These are phyloP conservation scores for Thalassophryne amazonica DNA, from an alignment of 2,797 vertebrate species.

Conservation along the genomic window DNA sequence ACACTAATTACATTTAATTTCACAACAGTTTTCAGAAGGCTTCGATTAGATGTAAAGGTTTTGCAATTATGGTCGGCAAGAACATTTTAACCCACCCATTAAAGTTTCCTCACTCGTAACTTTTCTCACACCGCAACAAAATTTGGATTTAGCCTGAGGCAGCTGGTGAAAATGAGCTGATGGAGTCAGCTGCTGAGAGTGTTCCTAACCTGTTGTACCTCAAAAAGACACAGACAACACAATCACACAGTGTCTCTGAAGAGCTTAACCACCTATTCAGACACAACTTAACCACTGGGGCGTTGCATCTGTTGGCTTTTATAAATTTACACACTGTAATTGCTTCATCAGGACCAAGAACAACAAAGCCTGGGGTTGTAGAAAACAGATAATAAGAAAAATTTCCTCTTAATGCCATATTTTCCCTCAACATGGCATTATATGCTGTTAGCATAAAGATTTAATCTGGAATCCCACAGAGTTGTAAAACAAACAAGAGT, in stretches of 20 bases:
- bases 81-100: neutral
- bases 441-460: neutral
- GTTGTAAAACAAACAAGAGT: neutral
- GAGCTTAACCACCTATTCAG: neutral
- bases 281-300: neutral
- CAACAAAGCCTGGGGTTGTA: neutral
- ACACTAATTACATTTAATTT: constrained; percentile 6
- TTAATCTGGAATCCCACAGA: neutral
- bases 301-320: constrained; percentile 11
- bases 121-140: neutral
- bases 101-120: neutral
- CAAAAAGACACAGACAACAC: neutral
- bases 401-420: neutral
- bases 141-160: neutral
- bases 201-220: neutral
- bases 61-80: neutral
- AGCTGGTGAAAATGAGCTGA: neutral
- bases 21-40: neutral
- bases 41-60: constrained; percentile 17
- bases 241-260: neutral
- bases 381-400: neutral
- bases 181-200: neutral
- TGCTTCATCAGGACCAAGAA: constrained; percentile 13
- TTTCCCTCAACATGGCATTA: neutral
- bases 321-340: constrained; percentile 4